Conservation (phyloP, 2,888 invertebrate species). For the Conus canariensis region DNA sequence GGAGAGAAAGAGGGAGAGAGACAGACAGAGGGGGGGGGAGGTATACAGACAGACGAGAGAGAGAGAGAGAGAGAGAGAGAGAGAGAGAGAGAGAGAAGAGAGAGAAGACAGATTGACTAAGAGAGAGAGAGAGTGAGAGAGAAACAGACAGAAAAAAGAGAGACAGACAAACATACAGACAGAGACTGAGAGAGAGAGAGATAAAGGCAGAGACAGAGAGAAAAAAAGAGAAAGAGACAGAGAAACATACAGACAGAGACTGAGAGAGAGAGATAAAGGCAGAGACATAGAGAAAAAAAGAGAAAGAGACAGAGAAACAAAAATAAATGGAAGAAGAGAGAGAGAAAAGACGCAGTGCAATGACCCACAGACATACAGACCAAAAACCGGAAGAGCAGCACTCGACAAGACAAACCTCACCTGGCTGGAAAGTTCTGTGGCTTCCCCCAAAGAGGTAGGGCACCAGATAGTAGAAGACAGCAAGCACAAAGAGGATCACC, state of each 20-base stretch:
- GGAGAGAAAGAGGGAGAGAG: constrained; percentile 5
- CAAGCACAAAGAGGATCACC: constrained; percentile 56
- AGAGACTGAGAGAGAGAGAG: not conserved
- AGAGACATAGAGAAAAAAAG: not conserved
- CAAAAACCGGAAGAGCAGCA: too few relatives aligned
- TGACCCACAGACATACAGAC: too few relatives aligned
- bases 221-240: not conserved
- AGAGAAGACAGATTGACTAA: not conserved
- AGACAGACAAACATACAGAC: not conserved
- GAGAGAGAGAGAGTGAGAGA: constrained; percentile 23
- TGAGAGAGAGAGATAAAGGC: not conserved
- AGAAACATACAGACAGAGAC: too few relatives aligned
- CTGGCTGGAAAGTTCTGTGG: constrained; percentile 18
- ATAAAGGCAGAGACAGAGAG: not conserved
- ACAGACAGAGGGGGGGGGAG: not conserved
- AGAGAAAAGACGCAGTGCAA: not conserved
- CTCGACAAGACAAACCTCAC: not conserved
- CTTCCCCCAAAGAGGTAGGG: constrained; percentile 56
- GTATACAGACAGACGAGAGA: not conserved
- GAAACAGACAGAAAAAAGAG: constrained; percentile 13
- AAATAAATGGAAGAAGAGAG: too few relatives aligned
- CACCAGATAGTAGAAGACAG: constrained; percentile 64
- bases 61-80: constrained; percentile 26
- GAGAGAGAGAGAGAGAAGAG: constrained; percentile 27
- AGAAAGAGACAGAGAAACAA: not conserved